Evolutionary conservation across 2,113 vertebrate species (phyloP).

Genomic region (Steatornis caripensis): DNA sequence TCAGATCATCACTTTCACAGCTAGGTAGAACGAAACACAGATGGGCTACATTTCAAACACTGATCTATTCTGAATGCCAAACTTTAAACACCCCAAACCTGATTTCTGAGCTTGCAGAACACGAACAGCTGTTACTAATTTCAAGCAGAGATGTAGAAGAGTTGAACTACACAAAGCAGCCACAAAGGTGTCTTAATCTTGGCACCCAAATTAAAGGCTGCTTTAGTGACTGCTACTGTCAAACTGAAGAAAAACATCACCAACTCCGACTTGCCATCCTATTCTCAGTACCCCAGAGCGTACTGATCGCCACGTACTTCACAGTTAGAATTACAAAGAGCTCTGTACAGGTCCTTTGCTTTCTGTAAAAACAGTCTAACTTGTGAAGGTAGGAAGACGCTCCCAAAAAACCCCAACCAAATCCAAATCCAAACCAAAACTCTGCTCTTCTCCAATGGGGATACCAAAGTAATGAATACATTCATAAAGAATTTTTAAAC

Average conservation of each 20-base stretch:
- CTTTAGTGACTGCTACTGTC: neutral
- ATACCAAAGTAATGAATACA: neutral
- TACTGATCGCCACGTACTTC: neutral
- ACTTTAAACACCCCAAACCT: neutral
- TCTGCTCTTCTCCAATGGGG: neutral
- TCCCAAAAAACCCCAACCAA: neutral
- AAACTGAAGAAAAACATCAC: neutral
- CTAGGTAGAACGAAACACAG: neutral
- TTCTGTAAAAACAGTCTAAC: neutral
- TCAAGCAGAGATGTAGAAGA: neutral
- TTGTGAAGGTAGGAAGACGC: neutral
- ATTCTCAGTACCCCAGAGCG: neutral
- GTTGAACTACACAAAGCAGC: neutral
- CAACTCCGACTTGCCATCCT: neutral
- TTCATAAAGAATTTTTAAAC: neutral
- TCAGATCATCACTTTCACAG: neutral
- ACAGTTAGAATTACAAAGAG: neutral
- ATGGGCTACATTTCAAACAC: neutral
- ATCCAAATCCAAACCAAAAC: neutral
- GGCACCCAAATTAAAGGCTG: neutral
- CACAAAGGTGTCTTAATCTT: neutral
- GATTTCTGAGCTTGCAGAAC: neutral
- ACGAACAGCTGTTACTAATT: neutral
- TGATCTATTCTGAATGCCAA: neutral
- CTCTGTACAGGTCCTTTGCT: neutral